Conservation (phyloP, 2,888 invertebrate genomes). For the Physocephala rufipes region DNA sequence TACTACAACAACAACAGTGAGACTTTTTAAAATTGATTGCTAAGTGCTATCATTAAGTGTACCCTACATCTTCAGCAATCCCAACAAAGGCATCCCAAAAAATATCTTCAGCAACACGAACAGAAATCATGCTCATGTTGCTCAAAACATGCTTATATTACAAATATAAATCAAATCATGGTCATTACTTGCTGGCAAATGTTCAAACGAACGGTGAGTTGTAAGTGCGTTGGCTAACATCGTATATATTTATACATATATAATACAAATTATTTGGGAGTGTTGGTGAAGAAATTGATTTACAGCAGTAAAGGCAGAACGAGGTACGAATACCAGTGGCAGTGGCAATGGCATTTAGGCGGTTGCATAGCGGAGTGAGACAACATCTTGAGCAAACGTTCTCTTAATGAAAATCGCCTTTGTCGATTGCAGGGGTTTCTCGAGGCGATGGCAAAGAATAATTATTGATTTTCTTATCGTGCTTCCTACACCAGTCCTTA, state of each 20-base stretch:
- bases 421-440: neutral
- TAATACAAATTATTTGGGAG: neutral
- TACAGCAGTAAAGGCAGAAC: neutral
- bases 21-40: too few relatives aligned
- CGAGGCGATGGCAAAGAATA: neutral
- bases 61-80: constrained; percentile 17
- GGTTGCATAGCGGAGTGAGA: too few relatives aligned
- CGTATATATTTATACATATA: neutral
- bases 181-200: constrained; percentile 27
- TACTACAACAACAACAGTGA: too few relatives aligned
- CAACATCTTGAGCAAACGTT: constrained; percentile 28
- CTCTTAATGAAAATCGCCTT: constrained; percentile 30
- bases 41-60: too few relatives aligned
- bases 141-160: constrained; percentile 34
- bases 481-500: too few relatives aligned
- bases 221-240: neutral
- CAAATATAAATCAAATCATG: constrained; percentile 34
- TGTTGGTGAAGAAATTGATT: neutral
- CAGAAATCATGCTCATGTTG: constrained; percentile 8
- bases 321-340: neutral
- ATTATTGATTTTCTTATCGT: constrained; percentile 24
- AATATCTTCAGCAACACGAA: neutral
- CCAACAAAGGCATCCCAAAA: too few relatives aligned
- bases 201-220: constrained; percentile 3
- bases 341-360: constrained; percentile 7